Evolutionary conservation across 2,113 vertebrate species (phyloP).

Genomic region (Vulpes lagopus): DNA sequence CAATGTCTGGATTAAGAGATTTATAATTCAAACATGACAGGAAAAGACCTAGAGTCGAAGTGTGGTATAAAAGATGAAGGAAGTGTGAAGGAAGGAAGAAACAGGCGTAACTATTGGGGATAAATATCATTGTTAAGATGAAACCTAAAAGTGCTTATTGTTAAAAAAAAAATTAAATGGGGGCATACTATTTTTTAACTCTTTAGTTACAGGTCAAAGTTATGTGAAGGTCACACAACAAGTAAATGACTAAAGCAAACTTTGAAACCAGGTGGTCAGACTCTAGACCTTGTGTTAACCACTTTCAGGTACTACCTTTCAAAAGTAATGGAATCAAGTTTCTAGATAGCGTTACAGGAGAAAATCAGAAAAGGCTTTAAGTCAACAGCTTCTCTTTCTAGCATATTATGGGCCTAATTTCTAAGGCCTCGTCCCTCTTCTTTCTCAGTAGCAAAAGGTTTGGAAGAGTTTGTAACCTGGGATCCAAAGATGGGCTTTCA

Average conservation of each 20-base stretch:
- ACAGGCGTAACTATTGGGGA: neutral
- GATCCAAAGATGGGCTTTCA: neutral
- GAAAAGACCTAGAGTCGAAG: slow-evolving; percentile 40
- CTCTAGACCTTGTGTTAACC: neutral
- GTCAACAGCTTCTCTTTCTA: slow-evolving; percentile 13
- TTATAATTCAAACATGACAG: slow-evolving; percentile 44
- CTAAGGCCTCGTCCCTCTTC: neutral
- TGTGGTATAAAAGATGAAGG: slow-evolving; percentile 33
- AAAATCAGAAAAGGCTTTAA: slow-evolving; percentile 7
- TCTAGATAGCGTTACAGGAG: neutral
- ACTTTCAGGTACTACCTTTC: slow-evolving; percentile 4
- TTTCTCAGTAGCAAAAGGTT: slow-evolving; percentile 12
- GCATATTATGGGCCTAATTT: neutral
- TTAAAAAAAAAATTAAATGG: neutral
- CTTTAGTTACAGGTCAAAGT: neutral
- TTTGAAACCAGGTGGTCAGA: neutral
- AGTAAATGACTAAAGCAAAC: slow-evolving; percentile 19
- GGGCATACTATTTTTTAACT: neutral
- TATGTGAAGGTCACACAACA: neutral
- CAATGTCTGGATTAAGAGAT: neutral
- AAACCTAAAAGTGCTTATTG: neutral
- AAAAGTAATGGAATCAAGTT: slow-evolving; percentile 46
- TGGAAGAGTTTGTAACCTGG: neutral
- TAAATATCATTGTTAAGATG: slow-evolving; percentile 1
- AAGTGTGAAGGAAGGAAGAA: slow-evolving; percentile 43